Base-by-base conservation (phyloP, 1,140 invertebrate genomes). In the Zeugodacus cucurbitae region DNA sequence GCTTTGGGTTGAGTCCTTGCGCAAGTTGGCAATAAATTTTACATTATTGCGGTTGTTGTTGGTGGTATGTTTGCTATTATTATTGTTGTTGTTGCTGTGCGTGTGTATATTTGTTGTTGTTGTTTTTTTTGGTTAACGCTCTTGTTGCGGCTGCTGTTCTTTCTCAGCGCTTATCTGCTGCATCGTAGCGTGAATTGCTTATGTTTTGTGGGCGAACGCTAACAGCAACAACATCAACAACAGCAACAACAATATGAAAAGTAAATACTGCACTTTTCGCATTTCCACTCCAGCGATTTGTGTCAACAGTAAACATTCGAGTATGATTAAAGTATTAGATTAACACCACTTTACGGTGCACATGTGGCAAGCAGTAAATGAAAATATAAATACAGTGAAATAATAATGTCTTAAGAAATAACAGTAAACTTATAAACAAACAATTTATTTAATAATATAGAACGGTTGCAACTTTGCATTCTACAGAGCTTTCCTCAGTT, bases 1-100 rank as follows among this genome's bases (percentile, higher is more conserved):
- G 5, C 6, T 37, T 7, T 41, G 4, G 14, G 37, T 41, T 82
- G 74, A 82, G 74, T 82, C 74, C 74, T 48, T 82, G 74, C 74
- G n/a, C 74, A 82, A 82, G 74, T 82, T 82, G 74, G 74, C 74
- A 82, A 82, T 82, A 82, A 82, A 82, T 82, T 82, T 82, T 82
- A 82, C 74, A 82, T 82, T 82, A 82, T 82, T 82, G 74, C 37
- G 3, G 64, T 10, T 70, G 26, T 34, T 34, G 64, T 70, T 82
- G 74, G 2, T 74, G 70, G 41, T 74, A 34, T 74, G 14, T 20
- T 82, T 54, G 41, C 22, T 48, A 82, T 48, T 41, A 29, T 82
- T 41, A 82, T 54, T 48, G 41, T 34, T 70, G 32, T 34, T 70
- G 64, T 34, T 74, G 22, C 70, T 74, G 32, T 32, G 3, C 10